Evolutionary conservation across 2,888 invertebrate species (phyloP).

Genomic region (Leptinotarsa tumamoca): DNA sequence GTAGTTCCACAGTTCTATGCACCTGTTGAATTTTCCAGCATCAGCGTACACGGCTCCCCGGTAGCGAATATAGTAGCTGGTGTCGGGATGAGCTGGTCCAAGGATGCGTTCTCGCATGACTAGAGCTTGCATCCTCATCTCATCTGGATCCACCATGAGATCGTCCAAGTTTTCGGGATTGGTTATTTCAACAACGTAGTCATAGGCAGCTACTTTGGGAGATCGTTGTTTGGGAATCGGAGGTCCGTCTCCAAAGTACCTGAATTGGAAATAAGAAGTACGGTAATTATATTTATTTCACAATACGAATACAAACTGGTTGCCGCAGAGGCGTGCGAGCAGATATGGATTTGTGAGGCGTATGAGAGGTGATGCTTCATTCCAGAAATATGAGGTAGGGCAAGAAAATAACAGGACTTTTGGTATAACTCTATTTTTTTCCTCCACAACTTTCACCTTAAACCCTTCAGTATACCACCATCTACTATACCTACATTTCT

Average conservation of each 20-base stretch:
- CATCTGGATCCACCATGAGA: conserved; percentile 92
- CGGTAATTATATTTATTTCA: too few relatives aligned
- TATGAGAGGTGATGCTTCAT: too few relatives aligned
- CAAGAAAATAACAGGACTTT: too few relatives aligned
- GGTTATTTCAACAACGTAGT: conserved; percentile 86
- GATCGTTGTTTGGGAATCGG: conserved; percentile 80
- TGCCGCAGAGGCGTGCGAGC: too few relatives aligned
- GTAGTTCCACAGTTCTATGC: conserved; percentile 96
- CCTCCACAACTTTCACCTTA: too few relatives aligned
- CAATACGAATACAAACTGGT: too few relatives aligned
- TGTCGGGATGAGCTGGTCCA: conserved; percentile 94
- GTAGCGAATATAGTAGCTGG: conserved; percentile 95
- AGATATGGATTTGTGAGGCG: too few relatives aligned
- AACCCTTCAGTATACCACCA: too few relatives aligned
- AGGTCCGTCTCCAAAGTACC: conserved; percentile 69
- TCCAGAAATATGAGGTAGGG: too few relatives aligned
- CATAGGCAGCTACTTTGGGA: conserved; percentile 86
- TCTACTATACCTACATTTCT: too few relatives aligned
- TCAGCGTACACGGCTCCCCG: conserved; percentile 83
- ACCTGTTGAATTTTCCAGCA: conserved; percentile 89
- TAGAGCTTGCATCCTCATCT: conserved; percentile 95
- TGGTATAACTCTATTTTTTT: too few relatives aligned
- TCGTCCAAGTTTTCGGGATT: conserved; percentile 85
- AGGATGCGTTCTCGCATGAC: conserved; percentile 93
- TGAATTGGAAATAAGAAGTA: conserved; percentile 30